Evolutionary conservation across 2,888 invertebrate genomes (phyloP), one percentile per base, ranked within the genome.

Genomic region (Ecdyonurus torrentis): DNA sequence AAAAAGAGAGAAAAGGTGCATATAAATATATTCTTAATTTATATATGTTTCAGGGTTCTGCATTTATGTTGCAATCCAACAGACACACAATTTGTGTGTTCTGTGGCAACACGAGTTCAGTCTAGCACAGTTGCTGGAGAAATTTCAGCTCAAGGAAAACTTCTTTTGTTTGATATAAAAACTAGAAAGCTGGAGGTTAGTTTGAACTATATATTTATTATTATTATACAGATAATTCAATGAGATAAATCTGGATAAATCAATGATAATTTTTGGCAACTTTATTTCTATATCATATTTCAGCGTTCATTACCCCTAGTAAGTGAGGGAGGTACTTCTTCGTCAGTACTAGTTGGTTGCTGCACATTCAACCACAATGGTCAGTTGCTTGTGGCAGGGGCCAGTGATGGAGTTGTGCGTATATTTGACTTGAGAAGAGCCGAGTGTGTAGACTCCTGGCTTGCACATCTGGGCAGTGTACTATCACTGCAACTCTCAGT

Each of bases 281-380:
- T 10, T 7, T 37, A 60, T 50, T 37, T 37, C 60, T 60, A 59
- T 59, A 20, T 37, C n/a, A 20, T 23, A 20, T 61, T 55, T 22
- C 59, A 2, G 53, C 60, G 67, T 63, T 63, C 66, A 18, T 63
- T 68, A 24, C 59, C 63, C n/a, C 52, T 63, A 1, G 37, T 50
- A 19, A 25, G 25, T 22, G 19, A 23, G 18, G 20, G 22, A 22
- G 25, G 37, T 53, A 25, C 53, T 5, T 63, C 61, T 37, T 55
- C 58, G 24, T 62, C 62, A 24, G 73, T 78, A 15, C 74, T 71
- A 5, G 76, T 80, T 1, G 77, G 79, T 60, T 80, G 80, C 67
- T 79, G 78, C 61, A 73, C 77, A 0, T 81, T 79, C 70, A 82
- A 82, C 70, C 81, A 81, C 67, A 81, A 80, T 69, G 83, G 83